Evolutionary conservation across 2,888 invertebrate genomes (phyloP).

Genomic region (Pimpla rufipes): DNA sequence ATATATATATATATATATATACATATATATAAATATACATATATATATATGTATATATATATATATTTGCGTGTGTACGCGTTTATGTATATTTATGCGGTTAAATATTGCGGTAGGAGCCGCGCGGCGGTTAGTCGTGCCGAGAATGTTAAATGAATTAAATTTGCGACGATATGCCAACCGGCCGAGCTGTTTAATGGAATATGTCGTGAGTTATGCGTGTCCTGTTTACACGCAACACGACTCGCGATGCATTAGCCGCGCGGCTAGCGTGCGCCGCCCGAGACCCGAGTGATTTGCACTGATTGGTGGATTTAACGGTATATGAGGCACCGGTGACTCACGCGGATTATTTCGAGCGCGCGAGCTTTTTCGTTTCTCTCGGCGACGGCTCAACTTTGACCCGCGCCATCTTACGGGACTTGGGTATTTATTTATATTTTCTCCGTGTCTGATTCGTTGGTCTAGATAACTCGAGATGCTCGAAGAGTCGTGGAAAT

Average conservation of each 20-base stretch:
- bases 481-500: no score
- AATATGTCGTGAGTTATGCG: conserved; percentile 40
- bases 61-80: no score
- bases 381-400: no score
- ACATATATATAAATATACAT: background rate
- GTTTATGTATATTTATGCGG: conserved; percentile 18
- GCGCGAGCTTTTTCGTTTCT: no score
- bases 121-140: conserved; percentile 24
- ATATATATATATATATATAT: background rate
- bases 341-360: background rate
- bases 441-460: no score
- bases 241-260: conserved; percentile 30
- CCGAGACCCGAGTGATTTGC: conserved; percentile 14
- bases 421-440: no score
- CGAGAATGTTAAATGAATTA: conserved; percentile 53
- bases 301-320: conserved; percentile 12
- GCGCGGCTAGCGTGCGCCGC: background rate
- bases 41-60: background rate
- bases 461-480: no score
- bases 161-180: conserved; percentile 45
- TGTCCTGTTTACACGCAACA: conserved; percentile 12
- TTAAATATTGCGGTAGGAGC: conserved; percentile 35
- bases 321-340: conserved; percentile 1
- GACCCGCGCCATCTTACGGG: no score
- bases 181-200: conserved; percentile 30